Conservation (phyloP, 1,140 invertebrate genomes). For the Leptinotarsa defecta region DNA sequence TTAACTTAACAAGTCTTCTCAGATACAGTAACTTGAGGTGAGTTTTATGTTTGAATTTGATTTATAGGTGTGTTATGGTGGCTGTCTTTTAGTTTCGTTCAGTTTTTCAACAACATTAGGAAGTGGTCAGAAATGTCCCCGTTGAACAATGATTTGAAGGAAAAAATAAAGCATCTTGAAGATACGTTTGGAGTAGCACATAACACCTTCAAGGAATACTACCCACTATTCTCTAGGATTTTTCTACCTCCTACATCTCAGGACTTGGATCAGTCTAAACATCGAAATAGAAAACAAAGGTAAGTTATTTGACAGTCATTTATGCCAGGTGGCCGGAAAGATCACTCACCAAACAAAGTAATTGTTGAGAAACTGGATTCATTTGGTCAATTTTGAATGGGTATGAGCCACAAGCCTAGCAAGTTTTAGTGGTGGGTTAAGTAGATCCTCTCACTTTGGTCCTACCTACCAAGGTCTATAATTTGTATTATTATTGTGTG, state of each 20-base stretch:
- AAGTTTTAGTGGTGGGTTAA: no score
- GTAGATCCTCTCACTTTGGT: no score
- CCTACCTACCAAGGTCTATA: no score
- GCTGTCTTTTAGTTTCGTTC: slow-evolving; percentile 72
- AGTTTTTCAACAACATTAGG: slow-evolving; percentile 96
- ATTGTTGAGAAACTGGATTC: no score
- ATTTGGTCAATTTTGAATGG: no score
- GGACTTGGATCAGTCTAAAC: slow-evolving; percentile 59
- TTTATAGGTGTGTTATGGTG: neutral
- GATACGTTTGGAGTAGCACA: slow-evolving; percentile 94
- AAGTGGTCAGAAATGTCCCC: slow-evolving; percentile 95
- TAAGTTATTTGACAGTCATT: slow-evolving; percentile 41
- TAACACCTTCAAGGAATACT: slow-evolving; percentile 92
- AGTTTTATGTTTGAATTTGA: slow-evolving; percentile 32
- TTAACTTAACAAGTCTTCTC: slow-evolving; percentile 87
- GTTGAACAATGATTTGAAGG: slow-evolving; percentile 80
- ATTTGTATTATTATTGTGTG: no score
- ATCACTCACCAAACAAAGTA: no score
- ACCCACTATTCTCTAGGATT: slow-evolving; percentile 84
- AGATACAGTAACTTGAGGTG: slow-evolving; percentile 88
- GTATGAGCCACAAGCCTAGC: no score
- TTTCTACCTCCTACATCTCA: slow-evolving; percentile 71
- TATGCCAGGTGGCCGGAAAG: no score
- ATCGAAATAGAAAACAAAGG: slow-evolving; percentile 74
- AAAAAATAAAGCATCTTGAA: slow-evolving; percentile 85